Percentiles rank a stretch among this genome's conserved stretches.
These are phyloP conservation scores for Muntiacus muntjak DNA, from an alignment of 2,113 vertebrate species.

Conservation along the genomic window DNA sequence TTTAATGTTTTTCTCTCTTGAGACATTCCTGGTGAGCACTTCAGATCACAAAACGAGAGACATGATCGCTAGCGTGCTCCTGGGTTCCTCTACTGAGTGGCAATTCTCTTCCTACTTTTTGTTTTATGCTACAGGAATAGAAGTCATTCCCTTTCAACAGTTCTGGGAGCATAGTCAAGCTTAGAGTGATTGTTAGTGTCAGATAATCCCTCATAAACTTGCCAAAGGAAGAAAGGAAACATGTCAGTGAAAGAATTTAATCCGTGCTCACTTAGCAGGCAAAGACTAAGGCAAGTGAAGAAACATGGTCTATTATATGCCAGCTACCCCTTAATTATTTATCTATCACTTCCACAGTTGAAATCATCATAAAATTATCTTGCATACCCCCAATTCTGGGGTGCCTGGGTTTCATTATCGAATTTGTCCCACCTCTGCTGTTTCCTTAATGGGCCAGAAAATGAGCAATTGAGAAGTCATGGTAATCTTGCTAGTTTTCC, in stretches of 20 bases:
- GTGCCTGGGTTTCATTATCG: not conserved
- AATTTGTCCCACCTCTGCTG: not conserved
- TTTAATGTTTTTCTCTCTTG: not conserved
- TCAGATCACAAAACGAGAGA: not conserved
- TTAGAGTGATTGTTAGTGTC: not conserved
- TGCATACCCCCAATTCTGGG: not conserved
- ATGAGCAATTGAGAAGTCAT: not conserved
- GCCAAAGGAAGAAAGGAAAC: not conserved
- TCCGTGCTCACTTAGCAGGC: not conserved
- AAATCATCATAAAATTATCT: not conserved
- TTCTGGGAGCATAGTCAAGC: not conserved
- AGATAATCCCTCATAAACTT: not conserved
- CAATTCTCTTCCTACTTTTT: not conserved
- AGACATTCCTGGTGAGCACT: not conserved
- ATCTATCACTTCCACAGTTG: not conserved
- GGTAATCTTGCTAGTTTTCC: not conserved
- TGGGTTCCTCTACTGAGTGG: not conserved
- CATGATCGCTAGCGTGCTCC: not conserved
- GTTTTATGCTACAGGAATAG: not conserved
- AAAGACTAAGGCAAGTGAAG: not conserved
- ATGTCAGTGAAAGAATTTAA: not conserved
- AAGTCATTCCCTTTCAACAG: not conserved
- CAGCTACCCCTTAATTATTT: not conserved
- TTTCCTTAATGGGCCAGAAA: not conserved
- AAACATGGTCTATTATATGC: not conserved